A percentile compares a stretch with the other conserved stretches of the same genome.
Conservation (phyloP, 2,888 invertebrate species). For the Acanthosepion pharaonis region DNA sequence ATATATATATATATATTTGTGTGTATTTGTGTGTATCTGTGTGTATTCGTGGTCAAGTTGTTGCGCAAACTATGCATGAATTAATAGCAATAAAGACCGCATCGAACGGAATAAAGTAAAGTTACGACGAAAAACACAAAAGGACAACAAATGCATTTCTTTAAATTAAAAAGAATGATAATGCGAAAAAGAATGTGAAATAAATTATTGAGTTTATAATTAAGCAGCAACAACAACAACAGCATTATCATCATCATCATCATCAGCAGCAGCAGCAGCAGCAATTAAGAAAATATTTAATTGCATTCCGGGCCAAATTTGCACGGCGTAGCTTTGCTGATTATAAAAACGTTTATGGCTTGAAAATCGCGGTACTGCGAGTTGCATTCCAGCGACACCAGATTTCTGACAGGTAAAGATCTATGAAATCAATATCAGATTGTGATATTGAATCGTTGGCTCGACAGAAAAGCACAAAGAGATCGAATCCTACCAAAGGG, state of each 20-base stretch:
- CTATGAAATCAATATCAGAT: constrained; percentile 33
- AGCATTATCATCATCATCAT: too few relatives aligned
- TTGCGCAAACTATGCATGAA: too few relatives aligned
- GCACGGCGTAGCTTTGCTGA: not conserved
- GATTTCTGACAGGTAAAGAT: constrained; percentile 23
- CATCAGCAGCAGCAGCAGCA: not conserved
- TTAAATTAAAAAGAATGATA: not conserved
- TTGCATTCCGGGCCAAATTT: not conserved
- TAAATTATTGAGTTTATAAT: not conserved
- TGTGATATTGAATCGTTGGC: not conserved
- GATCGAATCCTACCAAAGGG: not conserved
- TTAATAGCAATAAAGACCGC: too few relatives aligned
- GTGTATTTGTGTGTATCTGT: too few relatives aligned
- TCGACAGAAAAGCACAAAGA: not conserved
- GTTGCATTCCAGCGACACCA: constrained; percentile 20
- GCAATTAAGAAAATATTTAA: not conserved
- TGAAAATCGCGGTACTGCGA: not conserved
- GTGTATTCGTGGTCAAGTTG: too few relatives aligned
- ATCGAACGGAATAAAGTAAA: too few relatives aligned
- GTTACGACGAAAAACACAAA: too few relatives aligned
- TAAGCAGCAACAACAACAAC: not conserved
- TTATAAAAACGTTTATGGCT: not conserved
- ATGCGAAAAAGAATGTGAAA: too few relatives aligned
- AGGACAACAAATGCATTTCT: not conserved
- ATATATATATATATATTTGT: too few relatives aligned